Base-by-base conservation (phyloP, 2,888 invertebrate species). In the Empis livida region DNA sequence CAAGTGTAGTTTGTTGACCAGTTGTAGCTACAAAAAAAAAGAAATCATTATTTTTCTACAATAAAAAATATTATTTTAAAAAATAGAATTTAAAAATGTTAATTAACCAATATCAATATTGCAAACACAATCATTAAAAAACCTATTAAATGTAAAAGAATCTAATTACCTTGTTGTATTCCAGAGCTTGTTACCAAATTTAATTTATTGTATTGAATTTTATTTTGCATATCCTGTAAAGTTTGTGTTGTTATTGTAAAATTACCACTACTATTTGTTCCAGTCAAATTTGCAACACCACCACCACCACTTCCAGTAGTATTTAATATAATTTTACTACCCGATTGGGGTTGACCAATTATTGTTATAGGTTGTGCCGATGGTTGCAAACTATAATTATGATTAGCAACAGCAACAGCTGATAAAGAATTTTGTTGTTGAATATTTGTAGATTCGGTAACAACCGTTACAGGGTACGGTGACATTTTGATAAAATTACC, bases 361-460 rank as follows among this genome's bases (percentile, higher is more conserved):
- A 66, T 61, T 8, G 64, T 65, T 16, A 65, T 62, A 16, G 66
- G 66, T 17, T 65, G 64, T n/a, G 64, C 59, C 3, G 67, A 59
- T 13, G 68, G 66, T 48, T 67, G 67, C 44, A 69, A 49, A 46
- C 68, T 69, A 45, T 69, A 69, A 48, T 69, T 69, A 53, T 69
- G 68, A 51, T 69, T 69, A 14, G 67, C 62, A 2, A 65, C 64
- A 43, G 65, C 64, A 32, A 65, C 60, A 1, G 65, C 64, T 11
- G 66, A 63, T 31, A 46, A 43, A 11, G 46, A 23, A 10, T 63
- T 62, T 23, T 65, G 64, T 45, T 57, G 59, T 41, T 57, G 59
- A 35, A 56, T 61, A 43, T 59, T 51, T 56, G 62, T 64, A 13
- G 67, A 54, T 50, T 68, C 68, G 17, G 65, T 61, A 6, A 67